Evolutionary conservation across 2,113 vertebrate species (phyloP).

Genomic region (Lipophrys pholis): DNA sequence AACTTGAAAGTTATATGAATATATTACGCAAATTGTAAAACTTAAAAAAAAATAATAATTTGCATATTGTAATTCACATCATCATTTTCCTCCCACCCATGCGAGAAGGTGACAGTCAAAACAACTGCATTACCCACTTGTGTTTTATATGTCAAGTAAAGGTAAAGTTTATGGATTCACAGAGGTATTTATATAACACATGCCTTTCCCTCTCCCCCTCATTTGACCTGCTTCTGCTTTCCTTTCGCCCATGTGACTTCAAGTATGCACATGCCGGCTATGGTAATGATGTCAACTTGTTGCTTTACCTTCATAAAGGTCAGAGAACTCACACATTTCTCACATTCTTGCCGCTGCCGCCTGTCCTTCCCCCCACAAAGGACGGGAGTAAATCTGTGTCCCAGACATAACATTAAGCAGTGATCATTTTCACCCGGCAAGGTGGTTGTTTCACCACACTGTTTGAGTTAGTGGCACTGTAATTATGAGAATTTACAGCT

Average conservation of each 20-base stretch:
- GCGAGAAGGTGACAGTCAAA: background rate
- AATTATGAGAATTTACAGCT: slow-evolving; percentile 82
- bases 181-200: slow-evolving; percentile 29
- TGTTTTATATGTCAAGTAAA: slow-evolving; percentile 26
- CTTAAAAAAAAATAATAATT: too few relatives aligned
- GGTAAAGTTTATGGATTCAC: slow-evolving; percentile 31
- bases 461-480: slow-evolving; percentile 78
- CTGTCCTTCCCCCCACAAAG: slow-evolving; percentile 60
- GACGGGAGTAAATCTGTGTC: slow-evolving; percentile 70
- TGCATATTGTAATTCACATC: background rate
- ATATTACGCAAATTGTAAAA: too few relatives aligned
- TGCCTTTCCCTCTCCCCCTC: slow-evolving; percentile 33
- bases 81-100: background rate
- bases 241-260: slow-evolving; percentile 47
- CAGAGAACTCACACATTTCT: slow-evolving; percentile 71
- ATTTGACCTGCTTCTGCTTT: slow-evolving; percentile 64
- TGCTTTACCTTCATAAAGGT: slow-evolving; percentile 75
- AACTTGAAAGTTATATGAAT: too few relatives aligned
- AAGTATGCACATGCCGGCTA: slow-evolving; percentile 60
- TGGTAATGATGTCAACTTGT: slow-evolving; percentile 68
- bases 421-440: slow-evolving; percentile 71
- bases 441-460: slow-evolving; percentile 78
- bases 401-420: slow-evolving; percentile 78
- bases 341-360: slow-evolving; percentile 65
- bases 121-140: background rate